Evolutionary conservation across 2,888 invertebrate genomes (phyloP).

Genomic region (Tanypteryx hageni): DNA sequence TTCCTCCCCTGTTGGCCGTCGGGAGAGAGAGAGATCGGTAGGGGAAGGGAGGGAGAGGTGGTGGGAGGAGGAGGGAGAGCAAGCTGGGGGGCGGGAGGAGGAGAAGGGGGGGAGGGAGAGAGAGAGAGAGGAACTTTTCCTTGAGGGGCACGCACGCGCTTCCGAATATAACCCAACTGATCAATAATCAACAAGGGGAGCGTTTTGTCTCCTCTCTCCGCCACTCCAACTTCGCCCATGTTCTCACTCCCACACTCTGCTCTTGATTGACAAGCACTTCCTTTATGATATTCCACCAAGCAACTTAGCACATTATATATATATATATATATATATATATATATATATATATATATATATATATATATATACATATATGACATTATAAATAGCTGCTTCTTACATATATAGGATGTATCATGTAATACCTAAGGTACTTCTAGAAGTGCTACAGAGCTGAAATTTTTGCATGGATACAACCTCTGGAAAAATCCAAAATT

Average conservation of each 20-base stretch:
- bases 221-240: background rate
- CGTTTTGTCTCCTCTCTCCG: background rate
- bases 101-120: background rate
- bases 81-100: no score
- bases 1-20: no score
- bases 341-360: background rate
- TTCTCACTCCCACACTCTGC: background rate
- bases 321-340: background rate
- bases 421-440: no score
- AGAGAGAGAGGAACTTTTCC: background rate
- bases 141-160: conserved; percentile 52
- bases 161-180: conserved; percentile 62
- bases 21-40: background rate
- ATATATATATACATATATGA: no score
- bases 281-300: background rate
- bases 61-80: background rate
- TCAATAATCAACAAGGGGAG: conserved; percentile 59
- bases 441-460: no score
- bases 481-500: no score
- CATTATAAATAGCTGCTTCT: no score
- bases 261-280: conserved; percentile 18
- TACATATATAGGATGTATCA: no score
- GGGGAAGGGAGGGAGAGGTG: background rate
- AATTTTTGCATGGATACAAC: no score
- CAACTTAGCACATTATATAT: background rate